phyloP scores from a whole-genome alignment of 53 echinoderm and acorn worm genomes.

The Pentamera pediparva region DNA sequence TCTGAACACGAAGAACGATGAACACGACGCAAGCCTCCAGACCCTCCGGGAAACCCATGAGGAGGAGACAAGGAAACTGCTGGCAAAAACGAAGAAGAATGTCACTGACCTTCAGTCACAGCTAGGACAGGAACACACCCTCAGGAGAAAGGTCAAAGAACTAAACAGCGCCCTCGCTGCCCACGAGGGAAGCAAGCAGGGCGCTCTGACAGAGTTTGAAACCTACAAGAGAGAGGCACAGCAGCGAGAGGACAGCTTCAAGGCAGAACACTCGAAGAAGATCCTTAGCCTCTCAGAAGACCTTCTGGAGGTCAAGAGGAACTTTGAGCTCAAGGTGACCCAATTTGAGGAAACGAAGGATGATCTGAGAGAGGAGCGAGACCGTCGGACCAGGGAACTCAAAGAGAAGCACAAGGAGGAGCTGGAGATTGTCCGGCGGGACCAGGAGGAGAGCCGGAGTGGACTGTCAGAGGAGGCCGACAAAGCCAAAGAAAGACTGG shows the following conservation, averaged over 20 bases:
- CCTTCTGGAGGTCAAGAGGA: constrained; percentile 64
- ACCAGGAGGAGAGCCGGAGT: constrained; percentile 35
- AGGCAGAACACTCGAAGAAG: constrained; percentile 80
- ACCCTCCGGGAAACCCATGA: constrained; percentile 81
- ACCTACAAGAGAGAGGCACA: constrained; percentile 56
- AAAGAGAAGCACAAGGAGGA: constrained; percentile 54
- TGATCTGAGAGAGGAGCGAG: constrained; percentile 54
- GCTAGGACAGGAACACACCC: constrained; percentile 70
- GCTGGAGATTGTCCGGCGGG: constrained; percentile 51
- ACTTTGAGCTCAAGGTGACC: constrained; percentile 74
- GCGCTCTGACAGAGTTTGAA: constrained; percentile 59
- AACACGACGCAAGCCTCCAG: constrained; percentile 84
- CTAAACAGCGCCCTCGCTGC: constrained; percentile 60
- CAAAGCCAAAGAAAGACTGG: constrained; percentile 49
- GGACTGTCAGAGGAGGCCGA: constrained; percentile 55
- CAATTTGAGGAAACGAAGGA: constrained; percentile 72
- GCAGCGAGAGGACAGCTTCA: constrained; percentile 51
- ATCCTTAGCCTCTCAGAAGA: constrained; percentile 82
- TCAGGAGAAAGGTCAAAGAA: constrained; percentile 58
- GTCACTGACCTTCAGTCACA: constrained; percentile 65
- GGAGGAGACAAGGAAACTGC: constrained; percentile 74
- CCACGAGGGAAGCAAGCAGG: constrained; percentile 58
- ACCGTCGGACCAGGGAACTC: constrained; percentile 44
- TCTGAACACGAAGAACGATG: constrained; percentile 96
- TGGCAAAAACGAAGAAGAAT: constrained; percentile 75